Evolutionary conservation across 1,140 invertebrate genomes (phyloP).

Genomic region (Lerema accius): DNA sequence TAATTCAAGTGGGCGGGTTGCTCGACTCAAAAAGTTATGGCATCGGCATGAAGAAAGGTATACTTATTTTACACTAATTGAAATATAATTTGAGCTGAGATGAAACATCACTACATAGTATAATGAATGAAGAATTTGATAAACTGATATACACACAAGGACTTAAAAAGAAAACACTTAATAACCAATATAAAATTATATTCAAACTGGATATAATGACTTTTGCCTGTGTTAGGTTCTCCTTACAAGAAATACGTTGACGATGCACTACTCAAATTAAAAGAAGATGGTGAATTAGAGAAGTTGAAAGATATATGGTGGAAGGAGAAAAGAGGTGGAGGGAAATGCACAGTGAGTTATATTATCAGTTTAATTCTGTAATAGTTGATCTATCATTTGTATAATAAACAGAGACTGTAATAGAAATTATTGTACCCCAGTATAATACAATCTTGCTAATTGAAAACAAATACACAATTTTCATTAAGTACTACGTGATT

Average conservation of each 20-base stretch:
- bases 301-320: constrained; percentile 95
- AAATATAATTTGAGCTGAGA: not conserved
- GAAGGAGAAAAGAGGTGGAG: constrained; percentile 86
- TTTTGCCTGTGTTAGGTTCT: too few species aligned
- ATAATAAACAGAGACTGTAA: too few species aligned
- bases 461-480: too few species aligned
- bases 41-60: constrained; percentile 85
- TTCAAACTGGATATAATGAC: too few species aligned
- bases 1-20: constrained; percentile 89
- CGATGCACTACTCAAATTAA: constrained; percentile 89
- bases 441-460: too few species aligned
- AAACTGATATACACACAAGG: too few species aligned
- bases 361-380: too few species aligned
- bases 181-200: too few species aligned
- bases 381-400: too few species aligned
- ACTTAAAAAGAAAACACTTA: too few species aligned
- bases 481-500: too few species aligned
- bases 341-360: constrained; percentile 82
- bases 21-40: constrained; percentile 93
- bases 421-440: not conserved
- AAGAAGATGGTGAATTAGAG: constrained; percentile 90
- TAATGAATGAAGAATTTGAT: too few species aligned
- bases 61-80: constrained; percentile 5
- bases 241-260: constrained; percentile 88
- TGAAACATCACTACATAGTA: not conserved